Base-by-base conservation (phyloP, 2,797 vertebrate genomes). In the Mormyrus hasselquistii region DNA sequence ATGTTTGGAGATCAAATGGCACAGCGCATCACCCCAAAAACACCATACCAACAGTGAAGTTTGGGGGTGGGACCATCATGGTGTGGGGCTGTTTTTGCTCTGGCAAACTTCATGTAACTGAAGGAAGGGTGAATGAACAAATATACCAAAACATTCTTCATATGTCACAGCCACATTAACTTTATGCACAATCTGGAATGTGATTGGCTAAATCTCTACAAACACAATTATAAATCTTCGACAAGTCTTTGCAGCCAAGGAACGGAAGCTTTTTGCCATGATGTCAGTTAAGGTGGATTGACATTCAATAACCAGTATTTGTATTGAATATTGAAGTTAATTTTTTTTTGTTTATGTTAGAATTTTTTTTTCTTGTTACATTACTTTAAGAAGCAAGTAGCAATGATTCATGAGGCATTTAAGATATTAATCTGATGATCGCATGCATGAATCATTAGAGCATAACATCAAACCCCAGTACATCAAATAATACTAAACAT, bases 401-500 rank as follows among this genome's bases (percentile, higher is more conserved):
- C 19, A 38, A 41, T 79, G 29, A 41, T 47, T 82, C 52, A 82
- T 44, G 76, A 83, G 34, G 50, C 50, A 38, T 83, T 88, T 88
- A 88, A 82, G 57, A 38, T 34, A 34, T 57, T 29, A 34, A 41
- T 59, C 49, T 25, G 50, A 87, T 38, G 22, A 53, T 29, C 52
- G 7, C 50, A 55, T 2, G 29, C 88, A 83, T 7, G 44, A 79
- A 83, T 88, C 57, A 76, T 88, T n/a, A 76, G 47, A 57, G 10
- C 88, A 47, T 79, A 82, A 82, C 12, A n/a, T 88, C n/a, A 87
- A 87, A 87, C 55, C n/a, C 86, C 38, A 57, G 73, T 14, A 38
- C 73, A 59, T 57, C 34, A 55, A 82, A 88, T 88, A 83, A 55
- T 57, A 16, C 50, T 57, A 53, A 0, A 22, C 52, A 53, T 22